Base-by-base conservation (phyloP, 2,888 invertebrate genomes). In the Laothoe populi region DNA sequence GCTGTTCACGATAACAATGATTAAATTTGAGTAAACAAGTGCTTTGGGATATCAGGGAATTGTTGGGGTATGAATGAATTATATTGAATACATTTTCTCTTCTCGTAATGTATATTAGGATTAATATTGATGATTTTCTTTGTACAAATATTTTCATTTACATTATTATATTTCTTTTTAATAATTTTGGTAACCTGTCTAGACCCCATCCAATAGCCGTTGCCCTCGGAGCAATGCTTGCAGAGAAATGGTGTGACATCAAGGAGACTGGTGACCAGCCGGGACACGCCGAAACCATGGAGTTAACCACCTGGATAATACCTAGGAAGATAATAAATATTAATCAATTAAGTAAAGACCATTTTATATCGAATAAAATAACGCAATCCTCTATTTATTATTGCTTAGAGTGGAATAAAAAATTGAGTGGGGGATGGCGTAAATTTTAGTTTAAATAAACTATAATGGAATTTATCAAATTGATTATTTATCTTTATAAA, bases 191-290 rank as follows among this genome's bases (percentile, higher is more conserved):
- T 4, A 65, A 88, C 91, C 90, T 86, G 70, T 91, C 88, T 26
- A 90, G 70, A 10, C 90, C 89, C 90, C 90, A 91, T 38, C 91
- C 91, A 13, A 91, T 64, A 4, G 88, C 88, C 4, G 72, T 71
- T 0, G 81, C 90, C 13, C 66, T 57, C 1, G 80, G 73, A 1
- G 84, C 83, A 2, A 70, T 72, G 2, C 67, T 71, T 21, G 82
- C 68, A 11, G 70, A 59, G 61, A 83, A 84, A 63, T 83, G 82
- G 67, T 90, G 87, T 0, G 90, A 88, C 81, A 91, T 88, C 49
- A 90, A 62, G 1, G 83, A 64, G 21, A 88, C 67, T 0, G 90
- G 83, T 0, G 77, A 73, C 91, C 90, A 91, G 4, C 78, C 80
- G 16, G 63, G 66, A 64, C 91, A 91, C 4, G 85, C 78, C 8